Evolutionary conservation across 92 coral and sea anemone genomes (phyloP), one percentile per base, ranked within the genome.

Genomic region (Porites divaricata): DNA sequence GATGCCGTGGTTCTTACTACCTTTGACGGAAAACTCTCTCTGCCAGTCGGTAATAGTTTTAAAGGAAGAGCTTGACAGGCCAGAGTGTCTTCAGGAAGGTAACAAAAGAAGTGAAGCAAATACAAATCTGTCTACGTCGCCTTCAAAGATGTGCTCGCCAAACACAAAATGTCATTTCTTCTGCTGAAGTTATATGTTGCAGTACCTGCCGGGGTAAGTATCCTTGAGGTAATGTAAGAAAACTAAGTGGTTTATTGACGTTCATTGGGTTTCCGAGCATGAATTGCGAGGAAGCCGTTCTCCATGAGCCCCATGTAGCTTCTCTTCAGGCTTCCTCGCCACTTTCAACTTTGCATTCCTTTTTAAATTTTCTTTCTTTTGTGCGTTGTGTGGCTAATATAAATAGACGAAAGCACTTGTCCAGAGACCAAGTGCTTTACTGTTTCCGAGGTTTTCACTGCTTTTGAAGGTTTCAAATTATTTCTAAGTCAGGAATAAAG

Each of bases 21-120:
- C 22, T 15, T 74, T 48, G 81, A 87, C 76, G 61, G 69, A 16
- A 79, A 81, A 28, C 49, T 87, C 22, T 87, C 90, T 6, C 71
- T 87, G 67, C 90, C 86, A 19, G 76, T 87, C 72, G 86, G 86
- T 13, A 75, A 64, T 51, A 86, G 81, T 25, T 87, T 22, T 74
- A 56, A 57, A 6, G 58, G 75, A 28, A 87, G 81, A 62, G 53
- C 45, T 61, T 28, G 7, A 51, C 63, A 80, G 90, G 90, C 66
- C 61, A 87, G 24, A 52, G 57, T 25, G 72, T 63, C 26, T 70
- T 66, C 21, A 59, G 61, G 62, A 24, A 81, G n/a, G 80, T 87
- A 23, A 75, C 63, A 51, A 72, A 51, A 35, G 63, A 81, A 11
- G 86, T 87, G 15, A 72, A 75, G 67, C 86, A 86, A 81, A n/a